Evolutionary conservation across 2,888 invertebrate species (phyloP).

Genomic region (Oligia fasciuncula): DNA sequence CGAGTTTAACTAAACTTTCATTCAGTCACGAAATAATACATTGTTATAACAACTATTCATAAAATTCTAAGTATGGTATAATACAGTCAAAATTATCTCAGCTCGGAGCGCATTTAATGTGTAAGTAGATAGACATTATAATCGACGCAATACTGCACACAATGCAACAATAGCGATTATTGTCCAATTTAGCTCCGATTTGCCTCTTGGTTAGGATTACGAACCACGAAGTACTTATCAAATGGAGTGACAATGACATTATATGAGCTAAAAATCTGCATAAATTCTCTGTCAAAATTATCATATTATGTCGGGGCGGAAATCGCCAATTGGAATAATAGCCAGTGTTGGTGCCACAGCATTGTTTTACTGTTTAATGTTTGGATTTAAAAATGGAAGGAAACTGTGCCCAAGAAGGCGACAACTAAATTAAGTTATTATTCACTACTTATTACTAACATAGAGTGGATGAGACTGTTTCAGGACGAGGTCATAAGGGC

Average conservation of each 20-base stretch:
- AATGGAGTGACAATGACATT: conserved; percentile 7
- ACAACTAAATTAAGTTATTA: background rate
- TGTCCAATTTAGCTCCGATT: conserved; percentile 27
- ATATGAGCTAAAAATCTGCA: conserved; percentile 17
- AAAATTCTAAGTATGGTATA: background rate
- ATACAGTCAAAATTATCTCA: background rate
- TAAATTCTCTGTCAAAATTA: background rate
- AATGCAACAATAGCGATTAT: conserved; percentile 46
- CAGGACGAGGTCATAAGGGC: background rate
- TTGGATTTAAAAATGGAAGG: background rate
- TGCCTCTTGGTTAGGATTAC: conserved; percentile 21
- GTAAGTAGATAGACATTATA: conserved; percentile 19
- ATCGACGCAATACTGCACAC: conserved; percentile 24
- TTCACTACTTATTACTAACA: background rate
- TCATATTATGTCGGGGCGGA: background rate
- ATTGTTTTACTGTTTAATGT: background rate
- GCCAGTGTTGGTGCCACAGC: background rate
- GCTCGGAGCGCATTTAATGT: background rate
- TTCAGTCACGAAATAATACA: background rate
- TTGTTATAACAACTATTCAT: background rate
- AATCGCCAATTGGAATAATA: conserved; percentile 11
- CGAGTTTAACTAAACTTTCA: conserved; percentile 4
- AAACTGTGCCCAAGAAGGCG: background rate
- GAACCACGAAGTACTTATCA: conserved; percentile 11
- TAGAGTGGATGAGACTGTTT: conserved; percentile 3